Percentiles rank a stretch among this genome's conserved stretches.
Evolutionary conservation across 2,888 invertebrate species (phyloP).

Genomic region (Caenorhabditis angaria): DNA sequence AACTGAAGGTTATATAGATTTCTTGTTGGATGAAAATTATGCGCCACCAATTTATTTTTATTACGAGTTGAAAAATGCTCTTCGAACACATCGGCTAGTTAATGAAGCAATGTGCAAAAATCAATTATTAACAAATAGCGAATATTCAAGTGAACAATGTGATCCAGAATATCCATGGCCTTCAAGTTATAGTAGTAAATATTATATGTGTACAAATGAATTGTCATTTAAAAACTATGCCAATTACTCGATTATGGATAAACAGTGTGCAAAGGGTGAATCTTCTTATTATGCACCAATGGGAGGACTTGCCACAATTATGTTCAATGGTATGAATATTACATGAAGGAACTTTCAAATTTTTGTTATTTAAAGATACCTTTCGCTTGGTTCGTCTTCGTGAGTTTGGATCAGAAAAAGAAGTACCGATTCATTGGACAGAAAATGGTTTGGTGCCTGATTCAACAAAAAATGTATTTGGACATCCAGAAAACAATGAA

Average conservation of each 20-base stretch:
- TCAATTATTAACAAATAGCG: conserved; percentile 8
- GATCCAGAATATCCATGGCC: background rate
- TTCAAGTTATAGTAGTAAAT: conserved; percentile 10
- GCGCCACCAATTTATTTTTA: conserved; percentile 33
- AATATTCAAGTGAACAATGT: conserved; percentile 12
- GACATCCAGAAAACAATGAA: conserved; percentile 14
- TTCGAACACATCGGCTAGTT: conserved; percentile 16
- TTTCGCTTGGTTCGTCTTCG: background rate
- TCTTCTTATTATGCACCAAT: conserved; percentile 23
- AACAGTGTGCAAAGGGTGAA: background rate
- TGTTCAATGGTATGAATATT: conserved; percentile 33
- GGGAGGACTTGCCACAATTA: conserved; percentile 17
- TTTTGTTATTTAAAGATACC: conserved; percentile 5
- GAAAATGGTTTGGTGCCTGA: conserved; percentile 25
- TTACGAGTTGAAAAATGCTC: conserved; percentile 23
- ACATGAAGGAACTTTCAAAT: background rate
- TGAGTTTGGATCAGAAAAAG: background rate
- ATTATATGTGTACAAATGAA: conserved; percentile 17
- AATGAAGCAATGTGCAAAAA: conserved; percentile 21
- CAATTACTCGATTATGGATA: background rate
- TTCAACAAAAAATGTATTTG: conserved; percentile 6
- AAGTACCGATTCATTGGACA: conserved; percentile 18
- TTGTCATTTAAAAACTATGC: background rate
- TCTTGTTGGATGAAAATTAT: background rate
- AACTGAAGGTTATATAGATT: conserved; percentile 4